A percentile compares a stretch with the other conserved stretches of the same genome.
These are phyloP conservation scores for Atopsyche davidsoni DNA, from an alignment of 1,140 invertebrate genomes.

Conservation along the genomic window DNA sequence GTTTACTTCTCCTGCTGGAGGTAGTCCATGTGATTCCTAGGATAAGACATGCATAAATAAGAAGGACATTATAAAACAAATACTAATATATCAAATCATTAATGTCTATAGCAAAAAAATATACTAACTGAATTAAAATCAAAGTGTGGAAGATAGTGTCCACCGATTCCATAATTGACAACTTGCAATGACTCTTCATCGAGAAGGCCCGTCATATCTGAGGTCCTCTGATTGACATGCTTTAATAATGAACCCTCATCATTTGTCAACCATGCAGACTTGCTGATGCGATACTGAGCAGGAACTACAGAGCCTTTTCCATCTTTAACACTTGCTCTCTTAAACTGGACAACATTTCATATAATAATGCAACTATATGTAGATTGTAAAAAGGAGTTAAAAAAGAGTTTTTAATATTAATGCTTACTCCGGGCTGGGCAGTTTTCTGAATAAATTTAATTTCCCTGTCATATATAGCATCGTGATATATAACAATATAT, in stretches of 20 bases:
- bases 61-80: slow-evolving; percentile 25
- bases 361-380: slow-evolving; percentile 38
- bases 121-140: slow-evolving; percentile 80
- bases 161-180: slow-evolving; percentile 97
- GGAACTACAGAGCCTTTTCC: slow-evolving; percentile 85
- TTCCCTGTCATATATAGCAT: slow-evolving; percentile 58
- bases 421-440: slow-evolving; percentile 75
- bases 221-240: slow-evolving; percentile 49
- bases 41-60: slow-evolving; percentile 39
- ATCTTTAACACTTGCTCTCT: slow-evolving; percentile 94
- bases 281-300: slow-evolving; percentile 71
- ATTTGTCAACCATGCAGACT: slow-evolving; percentile 76
- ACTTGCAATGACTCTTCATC: slow-evolving; percentile 90
- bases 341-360: slow-evolving; percentile 58
- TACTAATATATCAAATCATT: neutral
- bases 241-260: neutral
- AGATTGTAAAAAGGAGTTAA: neutral
- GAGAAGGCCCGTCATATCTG: slow-evolving; percentile 75
- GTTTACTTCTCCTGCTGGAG: slow-evolving; percentile 76
- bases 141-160: slow-evolving; percentile 97
- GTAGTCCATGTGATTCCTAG: slow-evolving; percentile 83
- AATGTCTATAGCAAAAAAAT: neutral
- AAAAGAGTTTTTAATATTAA: too few relatives aligned
- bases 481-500: slow-evolving; percentile 55
- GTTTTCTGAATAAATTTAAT: slow-evolving; percentile 58